Percentiles rank a stretch among this genome's conserved stretches.
phyloP scores from a whole-genome alignment of 1,140 invertebrate species.

The Proctacanthus coquilletti region DNA sequence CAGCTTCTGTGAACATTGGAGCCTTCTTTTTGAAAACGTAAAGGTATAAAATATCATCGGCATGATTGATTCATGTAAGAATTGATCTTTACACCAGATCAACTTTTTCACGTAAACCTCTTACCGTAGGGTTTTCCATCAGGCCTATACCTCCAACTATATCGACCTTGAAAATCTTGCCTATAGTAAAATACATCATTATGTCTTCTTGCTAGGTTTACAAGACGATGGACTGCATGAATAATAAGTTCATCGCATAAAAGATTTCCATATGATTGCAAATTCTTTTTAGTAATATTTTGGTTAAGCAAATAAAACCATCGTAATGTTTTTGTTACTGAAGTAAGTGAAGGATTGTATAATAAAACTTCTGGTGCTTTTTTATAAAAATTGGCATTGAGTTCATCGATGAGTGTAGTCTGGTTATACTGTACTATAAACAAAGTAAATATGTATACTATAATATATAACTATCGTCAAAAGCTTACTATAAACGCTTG shows the following conservation, averaged over 20 bases:
- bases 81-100: background rate
- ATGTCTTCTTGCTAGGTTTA: background rate
- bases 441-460: background rate
- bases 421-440: constrained; percentile 13
- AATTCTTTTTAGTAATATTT: background rate
- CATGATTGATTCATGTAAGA: background rate
- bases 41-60: constrained; percentile 12
- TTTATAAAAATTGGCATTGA: constrained; percentile 13
- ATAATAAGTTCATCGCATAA: background rate
- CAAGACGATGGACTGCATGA: background rate
- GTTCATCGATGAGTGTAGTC: constrained; percentile 14
- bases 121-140: background rate
- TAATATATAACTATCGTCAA: no score
- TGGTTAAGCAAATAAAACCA: background rate
- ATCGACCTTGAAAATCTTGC: background rate
- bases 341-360: constrained; percentile 19
- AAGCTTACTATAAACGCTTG: no score
- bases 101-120: background rate
- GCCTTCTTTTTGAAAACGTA: constrained; percentile 37
- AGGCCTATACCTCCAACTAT: background rate
- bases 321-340: background rate
- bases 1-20: background rate
- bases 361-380: constrained; percentile 20
- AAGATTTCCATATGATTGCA: background rate
- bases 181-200: background rate